phyloP scores from a whole-genome alignment of 1,140 invertebrate species.

The Acyrthosiphon pisum region DNA sequence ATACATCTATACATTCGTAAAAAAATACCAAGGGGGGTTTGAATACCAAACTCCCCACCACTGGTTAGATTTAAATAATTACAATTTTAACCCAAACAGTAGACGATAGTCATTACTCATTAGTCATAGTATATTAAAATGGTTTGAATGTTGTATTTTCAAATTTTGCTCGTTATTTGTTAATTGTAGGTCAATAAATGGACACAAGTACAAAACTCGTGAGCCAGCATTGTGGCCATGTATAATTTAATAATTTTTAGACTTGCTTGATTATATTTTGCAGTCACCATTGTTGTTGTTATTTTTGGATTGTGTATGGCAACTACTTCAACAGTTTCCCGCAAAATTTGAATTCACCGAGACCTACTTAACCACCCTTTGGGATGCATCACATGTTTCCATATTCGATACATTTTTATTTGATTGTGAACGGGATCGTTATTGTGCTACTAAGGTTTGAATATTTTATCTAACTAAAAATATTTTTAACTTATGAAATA shows the following conservation, averaged over 20 bases:
- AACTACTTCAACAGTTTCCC: slow-evolving; percentile 86
- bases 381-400: slow-evolving; percentile 86
- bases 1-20: too few species aligned
- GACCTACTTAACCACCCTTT: slow-evolving; percentile 88
- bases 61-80: neutral
- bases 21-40: too few species aligned
- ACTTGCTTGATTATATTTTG: slow-evolving; percentile 56
- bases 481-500: neutral
- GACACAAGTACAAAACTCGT: neutral
- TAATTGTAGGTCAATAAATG: neutral
- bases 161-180: neutral
- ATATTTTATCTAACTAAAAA: neutral
- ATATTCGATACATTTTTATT: slow-evolving; percentile 93
- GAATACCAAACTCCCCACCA: too few species aligned
- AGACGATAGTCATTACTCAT: too few species aligned
- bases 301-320: slow-evolving; percentile 94
- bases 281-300: slow-evolving; percentile 86
- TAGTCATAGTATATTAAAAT: neutral
- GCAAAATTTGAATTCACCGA: slow-evolving; percentile 90
- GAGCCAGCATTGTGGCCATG: neutral
- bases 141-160: neutral
- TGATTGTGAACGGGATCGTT: slow-evolving; percentile 78
- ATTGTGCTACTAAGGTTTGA: slow-evolving; percentile 67
- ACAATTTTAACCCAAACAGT: neutral
- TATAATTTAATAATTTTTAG: neutral